phyloP scores from a whole-genome alignment of 2,113 vertebrate species.

The Neopipo cinnamomea region DNA sequence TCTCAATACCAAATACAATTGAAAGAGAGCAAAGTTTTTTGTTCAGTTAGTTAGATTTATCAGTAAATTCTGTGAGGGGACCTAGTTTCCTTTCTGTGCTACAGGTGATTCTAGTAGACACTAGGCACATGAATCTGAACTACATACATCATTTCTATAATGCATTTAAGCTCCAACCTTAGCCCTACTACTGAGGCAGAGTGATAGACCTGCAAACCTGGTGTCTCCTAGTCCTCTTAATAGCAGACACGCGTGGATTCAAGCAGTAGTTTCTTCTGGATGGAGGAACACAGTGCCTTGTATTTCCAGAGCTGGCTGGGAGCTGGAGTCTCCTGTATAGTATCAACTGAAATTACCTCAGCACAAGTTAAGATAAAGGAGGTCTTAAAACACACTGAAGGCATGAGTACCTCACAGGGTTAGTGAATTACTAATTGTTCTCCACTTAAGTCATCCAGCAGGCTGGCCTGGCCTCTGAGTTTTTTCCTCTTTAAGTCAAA shows the following conservation, averaged over 20 bases:
- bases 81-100: background rate
- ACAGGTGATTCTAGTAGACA: background rate
- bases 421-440: background rate
- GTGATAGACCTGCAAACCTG: background rate
- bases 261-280: background rate
- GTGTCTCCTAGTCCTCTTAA: background rate
- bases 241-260: background rate
- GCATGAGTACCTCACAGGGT: background rate
- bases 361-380: constrained; percentile 30
- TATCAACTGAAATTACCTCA: constrained; percentile 20
- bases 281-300: background rate
- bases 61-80: background rate
- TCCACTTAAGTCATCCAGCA: background rate
- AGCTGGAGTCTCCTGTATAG: background rate
- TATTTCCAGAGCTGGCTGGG: background rate
- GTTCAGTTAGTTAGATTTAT: background rate
- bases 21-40: background rate
- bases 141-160: background rate
- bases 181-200: background rate
- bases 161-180: background rate
- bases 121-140: background rate
- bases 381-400: background rate
- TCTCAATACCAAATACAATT: background rate
- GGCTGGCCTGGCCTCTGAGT: background rate
- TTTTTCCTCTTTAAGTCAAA: background rate